Conservation (phyloP, 2,797 vertebrate species). For the Pseudotriccus pelzelni region DNA sequence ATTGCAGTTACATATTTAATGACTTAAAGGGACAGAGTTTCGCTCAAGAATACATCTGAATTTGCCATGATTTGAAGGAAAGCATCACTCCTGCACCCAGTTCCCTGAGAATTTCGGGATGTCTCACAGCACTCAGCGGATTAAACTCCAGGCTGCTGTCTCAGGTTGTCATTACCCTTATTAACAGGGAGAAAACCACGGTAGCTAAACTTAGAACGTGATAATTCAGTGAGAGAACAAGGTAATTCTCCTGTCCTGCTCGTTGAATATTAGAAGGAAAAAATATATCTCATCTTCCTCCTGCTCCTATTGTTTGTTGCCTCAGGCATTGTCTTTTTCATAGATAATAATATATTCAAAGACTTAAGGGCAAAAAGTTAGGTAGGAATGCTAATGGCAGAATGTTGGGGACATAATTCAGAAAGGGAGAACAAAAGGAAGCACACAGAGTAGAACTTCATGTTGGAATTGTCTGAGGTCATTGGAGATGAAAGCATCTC, state of each 20-base stretch:
- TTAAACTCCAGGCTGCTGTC: neutral
- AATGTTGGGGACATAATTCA: neutral
- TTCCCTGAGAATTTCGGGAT: neutral
- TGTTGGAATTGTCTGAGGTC: neutral
- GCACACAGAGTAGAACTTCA: neutral
- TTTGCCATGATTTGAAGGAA: neutral
- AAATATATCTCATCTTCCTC: neutral
- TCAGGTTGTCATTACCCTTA: neutral
- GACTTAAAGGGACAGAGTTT: conserved; percentile 32
- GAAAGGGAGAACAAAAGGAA: neutral
- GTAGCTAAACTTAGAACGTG: neutral
- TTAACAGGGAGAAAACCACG: neutral
- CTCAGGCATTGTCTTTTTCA: neutral
- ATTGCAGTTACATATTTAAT: conserved; percentile 31
- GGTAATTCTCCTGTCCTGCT: neutral
- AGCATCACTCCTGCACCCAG: neutral
- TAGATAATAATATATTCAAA: neutral
- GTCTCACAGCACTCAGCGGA: neutral
- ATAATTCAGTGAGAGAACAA: neutral
- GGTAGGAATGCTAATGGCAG: neutral
- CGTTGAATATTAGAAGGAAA: neutral
- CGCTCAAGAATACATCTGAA: neutral
- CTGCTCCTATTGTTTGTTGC: neutral
- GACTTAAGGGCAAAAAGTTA: neutral
- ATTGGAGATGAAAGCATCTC: neutral